Base-by-base conservation (phyloP, 2,888 invertebrate species). In the Ernsta delagoae region DNA sequence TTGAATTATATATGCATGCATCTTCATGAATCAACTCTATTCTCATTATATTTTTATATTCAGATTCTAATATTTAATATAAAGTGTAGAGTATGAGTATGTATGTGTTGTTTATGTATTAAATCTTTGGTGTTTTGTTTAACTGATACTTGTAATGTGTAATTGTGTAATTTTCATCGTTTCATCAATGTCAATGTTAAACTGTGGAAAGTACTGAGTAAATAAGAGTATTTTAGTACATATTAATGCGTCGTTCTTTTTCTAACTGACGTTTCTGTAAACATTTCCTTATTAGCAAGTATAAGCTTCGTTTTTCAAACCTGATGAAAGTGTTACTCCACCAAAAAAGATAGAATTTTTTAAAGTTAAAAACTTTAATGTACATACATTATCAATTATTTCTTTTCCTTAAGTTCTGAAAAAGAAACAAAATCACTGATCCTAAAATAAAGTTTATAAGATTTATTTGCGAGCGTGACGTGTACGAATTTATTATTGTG, bases 51-150 rank as follows among this genome's bases (percentile, higher is more conserved):
- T 56, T 56, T 56, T 56, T 56, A 56, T 56, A 56, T n/a, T 56
- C 12, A 59, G 12, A 59, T 59, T 39, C 43, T 24, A 24, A 24
- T 24, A 24, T 24, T 24, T 67, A 56, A 61, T 39, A 54, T 50
- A 16, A 24, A 53, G 24, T 53, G 24, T 53, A 53, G 53, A 34
- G 45, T 53, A 63, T 4, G 41, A 11, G 24, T 24, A 24, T 8
- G 5, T 61, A 67, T 56, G 56, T 67, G 67, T 67, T 67, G 59
- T 60, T 54, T 56, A 34, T 67, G 59, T 39, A n/a, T n/a, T 59
- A 41, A 59, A 57, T 45, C 59, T 31, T 39, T 54, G 3, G 41
- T 59, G 16, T 59, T 45, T 50, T 16, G 50, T 39, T 65, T 65
- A 36, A 54, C 8, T 24, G 31, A 54, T 50, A 39, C 31, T 48